These are phyloP conservation scores for Pelecanoides urinatrix DNA, from an alignment of 2,113 vertebrate genomes.

Conservation along the genomic window DNA sequence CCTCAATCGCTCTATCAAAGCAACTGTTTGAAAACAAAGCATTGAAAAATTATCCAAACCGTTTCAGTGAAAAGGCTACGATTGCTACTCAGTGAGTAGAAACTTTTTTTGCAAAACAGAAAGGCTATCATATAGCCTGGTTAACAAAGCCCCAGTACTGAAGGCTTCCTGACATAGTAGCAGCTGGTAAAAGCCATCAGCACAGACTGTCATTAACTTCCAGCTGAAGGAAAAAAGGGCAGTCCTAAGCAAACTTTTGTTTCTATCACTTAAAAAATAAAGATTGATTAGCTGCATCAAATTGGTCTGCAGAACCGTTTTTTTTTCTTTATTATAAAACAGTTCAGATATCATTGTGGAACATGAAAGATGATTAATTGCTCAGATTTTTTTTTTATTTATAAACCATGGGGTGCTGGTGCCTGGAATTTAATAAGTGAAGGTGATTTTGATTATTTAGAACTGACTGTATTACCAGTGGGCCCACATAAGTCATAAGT, in stretches of 20 bases:
- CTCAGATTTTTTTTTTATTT: background rate
- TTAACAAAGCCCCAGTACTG: background rate
- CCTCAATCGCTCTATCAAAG: slow-evolving; percentile 84
- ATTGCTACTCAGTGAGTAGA: background rate
- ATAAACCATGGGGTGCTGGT: background rate
- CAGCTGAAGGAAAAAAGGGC: background rate
- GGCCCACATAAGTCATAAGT: background rate
- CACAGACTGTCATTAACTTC: background rate
- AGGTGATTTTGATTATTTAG: background rate
- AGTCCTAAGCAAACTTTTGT: background rate
- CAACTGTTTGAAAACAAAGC: slow-evolving; percentile 66
- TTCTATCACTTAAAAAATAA: slow-evolving; percentile 20
- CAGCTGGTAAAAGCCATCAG: background rate
- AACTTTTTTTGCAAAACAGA: background rate
- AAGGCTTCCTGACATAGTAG: background rate
- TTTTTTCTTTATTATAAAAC: background rate
- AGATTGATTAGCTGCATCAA: slow-evolving; percentile 23
- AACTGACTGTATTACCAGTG: background rate
- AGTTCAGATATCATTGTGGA: background rate
- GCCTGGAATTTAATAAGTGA: background rate
- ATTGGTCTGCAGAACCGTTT: background rate
- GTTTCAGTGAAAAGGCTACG: accelerated
- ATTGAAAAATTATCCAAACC: background rate
- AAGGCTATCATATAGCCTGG: background rate
- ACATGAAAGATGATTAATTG: slow-evolving; percentile 34